Base-by-base conservation (phyloP, 2,797 vertebrate species). In the Jordanella pulchra region DNA sequence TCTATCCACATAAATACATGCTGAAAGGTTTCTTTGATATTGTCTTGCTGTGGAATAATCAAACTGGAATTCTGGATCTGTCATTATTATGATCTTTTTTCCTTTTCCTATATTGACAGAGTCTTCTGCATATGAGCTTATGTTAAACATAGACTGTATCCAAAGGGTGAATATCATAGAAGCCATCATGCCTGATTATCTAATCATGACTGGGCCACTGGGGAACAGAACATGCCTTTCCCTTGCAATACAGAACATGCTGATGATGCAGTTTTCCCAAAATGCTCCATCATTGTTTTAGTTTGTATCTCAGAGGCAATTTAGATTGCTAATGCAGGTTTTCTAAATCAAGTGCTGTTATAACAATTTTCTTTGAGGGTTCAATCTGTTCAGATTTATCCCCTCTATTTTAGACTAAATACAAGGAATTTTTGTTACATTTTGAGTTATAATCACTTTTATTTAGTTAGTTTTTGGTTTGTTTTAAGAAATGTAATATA, bases 121-220 rank as follows among this genome's bases (percentile, higher is more conserved):
- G 47, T 78, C 69, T 75, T 84, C 79, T 84, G 74, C 55, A 86
- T 84, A 88, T 78, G 69, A 78, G 87, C 89, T 89, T 84, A 88
- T 88, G 82, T 76, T 63, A 61, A 67, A 69, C 44, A 73, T 25
- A 47, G 47, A 28, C 25, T 47, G 47, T 72, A 76, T 85, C 82
- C 79, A 81, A 76, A 79, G 79, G 77, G 73, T 80, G 87, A 91
- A 90, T 88, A 89, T 85, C 84, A 86, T 90, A 70, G 75, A 63
- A 89, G 86, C 83, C 87, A 87, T 89, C 80, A 82, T 69, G 68
- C 75, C 83, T 78, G 85, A 92, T 90, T 85, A 89, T 89, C 82
- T 87, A 82, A 90, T 90, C 85, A 90, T 84, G 73, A 86, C 69
- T 15, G 17, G 78, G 79, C 85, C 87, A 83, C 77, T 27, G 65